Conservation (phyloP, 2,888 invertebrate genomes). For the Ornithoptera alexandrae region DNA sequence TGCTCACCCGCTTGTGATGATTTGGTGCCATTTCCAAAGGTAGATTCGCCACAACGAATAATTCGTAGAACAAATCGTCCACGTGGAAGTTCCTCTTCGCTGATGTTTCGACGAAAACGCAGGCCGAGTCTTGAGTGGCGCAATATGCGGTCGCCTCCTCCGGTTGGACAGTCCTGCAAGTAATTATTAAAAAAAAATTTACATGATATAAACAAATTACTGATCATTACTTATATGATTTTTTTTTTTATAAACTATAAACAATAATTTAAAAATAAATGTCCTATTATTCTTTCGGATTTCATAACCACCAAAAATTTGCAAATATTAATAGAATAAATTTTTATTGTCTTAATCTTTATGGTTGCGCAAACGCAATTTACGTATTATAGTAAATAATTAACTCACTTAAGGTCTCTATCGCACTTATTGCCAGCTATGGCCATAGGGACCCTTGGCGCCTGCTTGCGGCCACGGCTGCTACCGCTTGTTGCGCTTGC, state of each 20-base stretch:
- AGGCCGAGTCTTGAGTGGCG: slow-evolving; percentile 86
- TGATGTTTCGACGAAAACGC: slow-evolving; percentile 90
- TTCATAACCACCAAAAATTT: no score
- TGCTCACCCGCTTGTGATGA: slow-evolving; percentile 89
- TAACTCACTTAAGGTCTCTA: slow-evolving; percentile 85
- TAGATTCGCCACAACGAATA: slow-evolving; percentile 90
- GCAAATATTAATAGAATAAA: no score
- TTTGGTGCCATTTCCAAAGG: slow-evolving; percentile 94
- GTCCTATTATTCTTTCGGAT: no score
- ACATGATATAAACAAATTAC: neutral
- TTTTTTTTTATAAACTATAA: no score
- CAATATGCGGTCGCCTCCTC: slow-evolving; percentile 90
- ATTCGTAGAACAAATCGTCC: slow-evolving; percentile 90
- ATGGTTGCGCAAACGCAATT: no score
- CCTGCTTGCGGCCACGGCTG: slow-evolving; percentile 80
- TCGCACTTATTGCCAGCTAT: slow-evolving; percentile 94
- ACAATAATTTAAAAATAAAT: no score
- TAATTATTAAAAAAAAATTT: slow-evolving; percentile 7
- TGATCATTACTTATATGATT: no score
- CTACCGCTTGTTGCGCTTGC: slow-evolving; percentile 84
- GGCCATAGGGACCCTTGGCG: slow-evolving; percentile 90
- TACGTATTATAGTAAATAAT: slow-evolving; percentile 11
- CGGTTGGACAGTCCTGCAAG: slow-evolving; percentile 84
- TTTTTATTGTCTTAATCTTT: no score
- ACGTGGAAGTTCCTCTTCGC: slow-evolving; percentile 90